A percentile compares a stretch with the other conserved stretches of the same genome.
These are phyloP conservation scores for Rhea americana DNA, from an alignment of 2,113 vertebrate genomes.

Conservation along the genomic window DNA sequence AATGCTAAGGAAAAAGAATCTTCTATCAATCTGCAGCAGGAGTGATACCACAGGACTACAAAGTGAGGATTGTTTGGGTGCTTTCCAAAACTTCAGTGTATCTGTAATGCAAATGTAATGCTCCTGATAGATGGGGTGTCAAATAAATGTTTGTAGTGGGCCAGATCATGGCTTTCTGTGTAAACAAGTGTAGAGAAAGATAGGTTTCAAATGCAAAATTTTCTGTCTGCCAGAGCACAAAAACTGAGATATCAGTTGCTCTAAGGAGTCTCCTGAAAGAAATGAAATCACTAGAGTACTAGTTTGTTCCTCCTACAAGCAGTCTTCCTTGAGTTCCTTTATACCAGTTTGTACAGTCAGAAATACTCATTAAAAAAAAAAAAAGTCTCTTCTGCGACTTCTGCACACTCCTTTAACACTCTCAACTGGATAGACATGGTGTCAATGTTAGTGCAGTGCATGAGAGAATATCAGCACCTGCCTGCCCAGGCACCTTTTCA, in stretches of 20 bases:
- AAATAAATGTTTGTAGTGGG: neutral
- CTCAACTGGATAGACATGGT: neutral
- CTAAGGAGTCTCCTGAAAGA: neutral
- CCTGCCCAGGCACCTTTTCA: neutral
- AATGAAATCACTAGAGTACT: neutral
- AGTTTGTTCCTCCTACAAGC: neutral
- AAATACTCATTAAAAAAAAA: neutral
- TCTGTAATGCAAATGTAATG: conserved; percentile 4
- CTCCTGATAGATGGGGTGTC: neutral
- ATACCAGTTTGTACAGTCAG: neutral
- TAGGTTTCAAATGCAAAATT: neutral
- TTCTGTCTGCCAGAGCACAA: neutral
- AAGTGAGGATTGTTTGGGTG: neutral
- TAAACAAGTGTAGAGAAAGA: neutral
- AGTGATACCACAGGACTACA: neutral
- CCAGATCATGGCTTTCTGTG: neutral
- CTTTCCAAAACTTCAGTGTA: neutral
- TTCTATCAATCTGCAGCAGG: neutral
- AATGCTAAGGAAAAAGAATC: neutral
- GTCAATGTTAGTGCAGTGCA: neutral
- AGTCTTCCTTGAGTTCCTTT: neutral
- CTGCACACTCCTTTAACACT: neutral
- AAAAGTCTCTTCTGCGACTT: rapidly evolving
- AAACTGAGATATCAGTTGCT: neutral
- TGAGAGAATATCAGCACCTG: neutral